phyloP scores from a whole-genome alignment of 2,797 vertebrate genomes.

The Macroramphosus scolopax region DNA sequence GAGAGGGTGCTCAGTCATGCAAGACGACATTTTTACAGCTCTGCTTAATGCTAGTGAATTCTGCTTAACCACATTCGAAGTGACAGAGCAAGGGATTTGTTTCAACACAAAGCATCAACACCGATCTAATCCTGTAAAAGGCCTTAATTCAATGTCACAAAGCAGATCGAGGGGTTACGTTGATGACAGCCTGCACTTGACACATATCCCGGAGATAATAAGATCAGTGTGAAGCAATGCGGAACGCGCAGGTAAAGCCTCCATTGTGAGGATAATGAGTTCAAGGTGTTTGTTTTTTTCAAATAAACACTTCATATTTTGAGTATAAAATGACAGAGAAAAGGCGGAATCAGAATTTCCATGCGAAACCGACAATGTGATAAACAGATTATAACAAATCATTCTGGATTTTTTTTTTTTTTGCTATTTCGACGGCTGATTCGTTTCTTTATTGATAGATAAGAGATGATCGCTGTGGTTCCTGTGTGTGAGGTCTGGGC shows the following conservation, averaged over 20 bases:
- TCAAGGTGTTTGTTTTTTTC: background rate
- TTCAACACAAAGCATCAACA: conserved; percentile 37
- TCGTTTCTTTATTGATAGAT: too few species aligned
- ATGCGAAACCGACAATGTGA: too few species aligned
- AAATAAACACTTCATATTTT: background rate
- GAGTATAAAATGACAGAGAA: background rate
- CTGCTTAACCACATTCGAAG: conserved; percentile 37
- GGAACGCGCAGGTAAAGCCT: background rate
- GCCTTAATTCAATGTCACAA: conserved; percentile 12
- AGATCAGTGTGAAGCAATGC: background rate
- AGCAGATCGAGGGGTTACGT: background rate
- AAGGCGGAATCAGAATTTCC: too few species aligned
- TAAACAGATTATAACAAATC: too few species aligned
- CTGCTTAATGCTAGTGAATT: conserved; percentile 47
- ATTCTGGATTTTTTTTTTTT: too few species aligned
- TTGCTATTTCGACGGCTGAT: too few species aligned
- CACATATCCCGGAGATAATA: background rate
- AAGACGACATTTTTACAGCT: conserved; percentile 61
- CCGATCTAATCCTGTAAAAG: conserved; percentile 23
- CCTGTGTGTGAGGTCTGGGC: background rate
- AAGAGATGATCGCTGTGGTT: background rate
- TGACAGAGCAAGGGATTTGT: conserved; percentile 51
- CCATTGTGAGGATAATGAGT: too few species aligned
- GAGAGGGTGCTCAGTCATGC: conserved; percentile 56
- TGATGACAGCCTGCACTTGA: conserved; percentile 7